These are phyloP conservation scores for Vidua macroura DNA, from an alignment of 2,113 vertebrate species.

Conservation along the genomic window DNA sequence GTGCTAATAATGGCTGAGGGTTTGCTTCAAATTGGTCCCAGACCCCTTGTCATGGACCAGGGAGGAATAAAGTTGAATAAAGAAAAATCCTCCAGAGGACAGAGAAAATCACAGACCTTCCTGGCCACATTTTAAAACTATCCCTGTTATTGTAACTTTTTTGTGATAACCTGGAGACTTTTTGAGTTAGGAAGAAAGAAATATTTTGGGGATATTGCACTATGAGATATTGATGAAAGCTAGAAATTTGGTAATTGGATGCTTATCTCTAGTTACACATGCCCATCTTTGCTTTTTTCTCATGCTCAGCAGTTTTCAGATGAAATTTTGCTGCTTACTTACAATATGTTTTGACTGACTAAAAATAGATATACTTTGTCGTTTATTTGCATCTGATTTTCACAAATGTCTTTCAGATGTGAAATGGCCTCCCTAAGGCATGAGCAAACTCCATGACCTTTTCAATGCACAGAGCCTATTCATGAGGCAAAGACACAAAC, in stretches of 20 bases:
- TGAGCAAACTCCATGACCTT: not conserved
- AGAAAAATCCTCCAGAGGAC: not conserved
- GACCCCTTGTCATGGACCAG: not conserved
- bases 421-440: constrained; percentile 6
- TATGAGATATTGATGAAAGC: not conserved
- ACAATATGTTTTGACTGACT: not conserved
- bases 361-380: not conserved
- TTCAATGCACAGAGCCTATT: not conserved
- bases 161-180: not conserved
- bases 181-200: not conserved
- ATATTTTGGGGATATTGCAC: not conserved
- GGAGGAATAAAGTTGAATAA: not conserved
- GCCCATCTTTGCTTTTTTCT: not conserved
- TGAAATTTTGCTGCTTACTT: not conserved
- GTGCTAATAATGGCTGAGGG: not conserved
- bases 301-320: not conserved
- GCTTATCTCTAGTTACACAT: not conserved
- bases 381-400: not conserved
- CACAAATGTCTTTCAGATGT: constrained; percentile 1
- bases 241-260: not conserved
- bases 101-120: not conserved
- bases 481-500: not conserved
- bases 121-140: not conserved
- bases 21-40: not conserved
- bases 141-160: not conserved